These are phyloP conservation scores for Sciurus vulgaris DNA, from an alignment of 2,797 vertebrate species.

Conservation along the genomic window DNA sequence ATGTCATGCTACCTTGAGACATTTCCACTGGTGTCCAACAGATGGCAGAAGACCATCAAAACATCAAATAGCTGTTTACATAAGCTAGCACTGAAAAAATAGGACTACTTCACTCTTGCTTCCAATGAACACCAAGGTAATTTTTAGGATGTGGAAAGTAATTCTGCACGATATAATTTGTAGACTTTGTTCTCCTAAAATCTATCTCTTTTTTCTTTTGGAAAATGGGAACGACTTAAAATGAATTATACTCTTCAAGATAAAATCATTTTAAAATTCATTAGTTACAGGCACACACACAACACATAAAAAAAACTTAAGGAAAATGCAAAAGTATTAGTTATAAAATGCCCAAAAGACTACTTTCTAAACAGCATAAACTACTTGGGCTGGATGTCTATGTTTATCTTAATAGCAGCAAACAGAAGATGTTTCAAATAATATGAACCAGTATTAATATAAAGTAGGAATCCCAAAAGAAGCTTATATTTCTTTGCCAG, in stretches of 20 bases:
- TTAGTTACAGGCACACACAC: not conserved
- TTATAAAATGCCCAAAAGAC: not conserved
- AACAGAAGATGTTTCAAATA: constrained; percentile 26
- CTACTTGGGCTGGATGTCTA: not conserved
- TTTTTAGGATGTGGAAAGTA: not conserved
- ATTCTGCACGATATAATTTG: not conserved
- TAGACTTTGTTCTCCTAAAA: constrained; percentile 21
- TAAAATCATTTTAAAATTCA: constrained; percentile 23
- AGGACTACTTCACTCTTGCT: not conserved
- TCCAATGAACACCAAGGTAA: not conserved
- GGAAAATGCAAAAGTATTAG: constrained; percentile 20
- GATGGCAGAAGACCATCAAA: constrained; percentile 74
- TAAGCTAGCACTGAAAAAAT: not conserved
- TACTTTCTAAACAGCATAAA: not conserved
- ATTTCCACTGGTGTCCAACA: constrained; percentile 59
- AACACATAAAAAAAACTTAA: not conserved
- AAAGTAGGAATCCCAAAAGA: not conserved
- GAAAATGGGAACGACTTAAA: not conserved
- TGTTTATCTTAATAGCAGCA: not conserved
- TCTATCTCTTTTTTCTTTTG: not conserved
- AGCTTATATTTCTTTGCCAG: not conserved
- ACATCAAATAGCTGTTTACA: not conserved
- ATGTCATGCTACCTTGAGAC: not conserved
- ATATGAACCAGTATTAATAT: not conserved
- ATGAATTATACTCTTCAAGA: not conserved